phyloP scores from a whole-genome alignment of 2,113 vertebrate genomes.

The Brachionichthys hirsutus region DNA sequence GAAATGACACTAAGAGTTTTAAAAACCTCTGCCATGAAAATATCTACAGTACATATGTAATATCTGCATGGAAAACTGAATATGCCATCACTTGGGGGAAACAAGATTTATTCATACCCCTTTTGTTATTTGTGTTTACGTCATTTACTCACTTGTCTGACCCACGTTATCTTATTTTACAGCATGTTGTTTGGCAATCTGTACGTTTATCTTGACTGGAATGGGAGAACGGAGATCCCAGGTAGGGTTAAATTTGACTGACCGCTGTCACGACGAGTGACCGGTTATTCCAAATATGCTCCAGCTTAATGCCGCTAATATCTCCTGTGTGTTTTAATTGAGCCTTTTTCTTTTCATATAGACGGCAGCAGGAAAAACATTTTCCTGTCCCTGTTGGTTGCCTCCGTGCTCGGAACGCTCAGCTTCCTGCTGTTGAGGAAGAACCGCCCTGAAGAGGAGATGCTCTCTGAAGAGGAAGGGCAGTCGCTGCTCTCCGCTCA shows the following conservation, averaged over 20 bases:
- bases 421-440: slow-evolving; percentile 90
- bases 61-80: too few relatives aligned
- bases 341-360: slow-evolving; percentile 55
- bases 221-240: slow-evolving; percentile 88
- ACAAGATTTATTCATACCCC: too few relatives aligned
- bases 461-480: slow-evolving; percentile 79
- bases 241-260: slow-evolving; percentile 73
- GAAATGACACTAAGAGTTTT: too few relatives aligned
- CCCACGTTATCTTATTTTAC: slow-evolving; percentile 38
- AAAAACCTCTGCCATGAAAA: too few relatives aligned
- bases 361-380: slow-evolving; percentile 88
- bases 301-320: slow-evolving; percentile 12
- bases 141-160: slow-evolving; percentile 4
- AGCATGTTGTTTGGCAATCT: slow-evolving; percentile 98
- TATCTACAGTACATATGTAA: too few relatives aligned
- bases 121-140: not conserved
- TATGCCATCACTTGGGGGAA: too few relatives aligned
- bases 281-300: slow-evolving; percentile 20
- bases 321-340: slow-evolving; percentile 34
- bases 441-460: slow-evolving; percentile 59
- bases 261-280: not conserved
- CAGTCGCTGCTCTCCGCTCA: slow-evolving; percentile 68
- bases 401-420: slow-evolving; percentile 89
- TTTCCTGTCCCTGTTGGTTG: slow-evolving; percentile 88
- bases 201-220: slow-evolving; percentile 96